Evolutionary conservation across 2,113 vertebrate species (phyloP), one percentile per base, ranked within the genome.

Genomic region (Acanthisitta chloris): DNA sequence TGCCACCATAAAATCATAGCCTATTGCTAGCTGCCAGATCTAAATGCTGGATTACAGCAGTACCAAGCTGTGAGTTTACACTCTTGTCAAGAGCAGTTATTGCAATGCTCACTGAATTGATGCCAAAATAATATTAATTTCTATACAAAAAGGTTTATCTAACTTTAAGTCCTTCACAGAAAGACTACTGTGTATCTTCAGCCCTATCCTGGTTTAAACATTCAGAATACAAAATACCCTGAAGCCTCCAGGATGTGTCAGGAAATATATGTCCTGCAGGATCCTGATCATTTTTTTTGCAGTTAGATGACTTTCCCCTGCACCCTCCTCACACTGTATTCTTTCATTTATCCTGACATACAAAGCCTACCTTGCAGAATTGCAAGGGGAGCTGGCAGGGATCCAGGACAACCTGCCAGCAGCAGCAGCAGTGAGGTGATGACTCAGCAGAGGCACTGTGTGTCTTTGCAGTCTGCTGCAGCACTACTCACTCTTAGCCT

Each of bases 361-460:
- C 14, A 36, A 1, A 66, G 64, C 33, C 66, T 74, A 21, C 85
- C 65, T 72, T 5, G 6, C 71, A 92, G 82, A 95, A 69, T 1
- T 78, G 70, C 59, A 80, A 77, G 42, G 64, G 51, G 36, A 81
- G 59, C 55, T 93, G 90, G 92, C 74, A 49, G 76, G 49, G 79
- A 79, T 72, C 82, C 94, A 86, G 38, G 25, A 54, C 82, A 80
- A 81, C 77, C 78, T 91, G 86, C 49, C 86, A 69, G 67, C 85
- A 91, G 69, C 67, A 12, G 28, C 85, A 96, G 76, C 87, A 94
- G 43, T 4, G 88, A 93, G 67, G 84, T 86, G 46, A 64, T 97
- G 95, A 97, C 72, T 97, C 96, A 94, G 96, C 97, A 97, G 65
- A 91, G 88, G 74, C 55, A 9, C 40, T 12, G 42, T 61, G 83